Evolutionary conservation across 2,113 vertebrate genomes (phyloP).

Genomic region (Hippolais icterina): DNA sequence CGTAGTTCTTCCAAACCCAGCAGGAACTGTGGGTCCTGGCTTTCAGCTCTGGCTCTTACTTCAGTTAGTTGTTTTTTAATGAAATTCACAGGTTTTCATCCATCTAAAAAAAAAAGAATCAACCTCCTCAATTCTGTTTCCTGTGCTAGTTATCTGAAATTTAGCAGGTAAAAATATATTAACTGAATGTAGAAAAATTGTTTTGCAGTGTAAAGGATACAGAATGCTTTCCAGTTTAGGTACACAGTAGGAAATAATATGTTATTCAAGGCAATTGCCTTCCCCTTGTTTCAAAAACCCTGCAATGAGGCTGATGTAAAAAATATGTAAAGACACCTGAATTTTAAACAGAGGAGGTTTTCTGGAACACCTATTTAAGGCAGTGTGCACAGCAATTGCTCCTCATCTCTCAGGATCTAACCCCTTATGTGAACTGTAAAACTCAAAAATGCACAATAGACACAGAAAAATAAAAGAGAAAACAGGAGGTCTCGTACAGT

Average conservation of each 20-base stretch:
- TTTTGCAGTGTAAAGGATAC: neutral
- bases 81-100: neutral
- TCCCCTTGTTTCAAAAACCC: neutral
- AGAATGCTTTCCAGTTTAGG: conserved; percentile 1
- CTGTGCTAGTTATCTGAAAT: neutral
- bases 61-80: neutral
- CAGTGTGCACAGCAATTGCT: neutral
- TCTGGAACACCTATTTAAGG: neutral
- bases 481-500: neutral
- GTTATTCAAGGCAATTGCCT: conserved; percentile 17
- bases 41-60: neutral
- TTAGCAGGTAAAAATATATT: conserved; percentile 22
- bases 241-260: conserved; percentile 11
- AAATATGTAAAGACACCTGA: neutral
- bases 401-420: neutral
- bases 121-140: conserved; percentile 12
- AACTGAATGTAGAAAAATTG: neutral
- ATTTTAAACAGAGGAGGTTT: neutral
- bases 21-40: neutral
- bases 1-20: neutral
- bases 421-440: neutral
- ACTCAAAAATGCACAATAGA: neutral
- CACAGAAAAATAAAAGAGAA: neutral
- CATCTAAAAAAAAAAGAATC: neutral
- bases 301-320: neutral